These are phyloP conservation scores for Conistra vaccinii DNA, from an alignment of 2,888 invertebrate genomes.

Conservation along the genomic window DNA sequence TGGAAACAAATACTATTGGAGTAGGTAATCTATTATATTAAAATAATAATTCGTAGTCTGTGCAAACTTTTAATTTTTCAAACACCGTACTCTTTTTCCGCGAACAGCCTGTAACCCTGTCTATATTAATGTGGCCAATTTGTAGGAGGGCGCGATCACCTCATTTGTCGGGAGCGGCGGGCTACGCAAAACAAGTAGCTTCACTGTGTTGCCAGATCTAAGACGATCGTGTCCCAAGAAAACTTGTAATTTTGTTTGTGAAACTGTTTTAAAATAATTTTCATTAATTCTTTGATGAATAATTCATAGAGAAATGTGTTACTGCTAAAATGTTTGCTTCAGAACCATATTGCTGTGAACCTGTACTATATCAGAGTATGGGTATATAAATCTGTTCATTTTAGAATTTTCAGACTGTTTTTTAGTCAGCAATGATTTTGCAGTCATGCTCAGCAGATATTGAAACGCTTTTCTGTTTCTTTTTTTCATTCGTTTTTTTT, in stretches of 20 bases:
- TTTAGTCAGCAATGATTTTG: too few species aligned
- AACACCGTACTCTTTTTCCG: conserved; percentile 60
- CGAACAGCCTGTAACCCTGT: conserved; percentile 67
- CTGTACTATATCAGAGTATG: not conserved
- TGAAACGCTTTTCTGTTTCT: too few species aligned
- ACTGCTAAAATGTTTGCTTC: not conserved
- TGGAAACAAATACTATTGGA: too few species aligned
- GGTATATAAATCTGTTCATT: too few species aligned
- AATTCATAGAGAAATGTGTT: not conserved
- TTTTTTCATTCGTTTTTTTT: too few species aligned
- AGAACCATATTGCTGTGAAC: not conserved
- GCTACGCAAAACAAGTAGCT: conserved; percentile 67
- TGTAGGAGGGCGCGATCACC: conserved; percentile 87
- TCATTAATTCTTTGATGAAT: not conserved
- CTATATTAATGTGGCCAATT: conserved; percentile 89
- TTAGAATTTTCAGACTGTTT: too few species aligned
- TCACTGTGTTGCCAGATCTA: conserved; percentile 55
- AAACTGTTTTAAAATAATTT: conserved; percentile 38
- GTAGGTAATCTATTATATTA: too few species aligned
- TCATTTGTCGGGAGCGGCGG: conserved; percentile 79
- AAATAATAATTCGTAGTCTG: too few species aligned
- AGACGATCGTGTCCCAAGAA: conserved; percentile 50
- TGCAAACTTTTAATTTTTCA: too few species aligned
- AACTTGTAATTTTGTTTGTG: conserved; percentile 30
- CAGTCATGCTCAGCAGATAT: too few species aligned